Evolutionary conservation across 2,888 invertebrate genomes (phyloP), one percentile per base, ranked within the genome.

Genomic region (Augochlorella aurata): DNA sequence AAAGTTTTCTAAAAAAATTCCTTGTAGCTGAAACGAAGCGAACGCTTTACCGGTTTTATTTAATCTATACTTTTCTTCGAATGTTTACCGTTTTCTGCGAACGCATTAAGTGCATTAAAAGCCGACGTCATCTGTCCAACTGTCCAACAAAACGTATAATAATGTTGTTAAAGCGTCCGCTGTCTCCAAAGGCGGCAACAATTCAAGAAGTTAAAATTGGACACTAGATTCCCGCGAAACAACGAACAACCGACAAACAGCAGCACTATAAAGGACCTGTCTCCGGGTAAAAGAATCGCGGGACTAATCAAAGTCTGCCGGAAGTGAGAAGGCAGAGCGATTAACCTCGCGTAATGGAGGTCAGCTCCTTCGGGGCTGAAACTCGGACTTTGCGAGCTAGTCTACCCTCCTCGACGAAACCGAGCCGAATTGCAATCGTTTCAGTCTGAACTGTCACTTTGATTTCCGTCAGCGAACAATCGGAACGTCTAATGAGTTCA

Each of bases 331-430:
- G 92, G 89, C 89, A 87, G 89, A 90, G 92, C 90, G 93, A 92
- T 93, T 93, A 93, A 93, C 93, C 93, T 90, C 90, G 88, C 91
- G 92, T 92, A 93, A 93, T 93, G 91, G 93, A 91, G 91, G 91
- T 92, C 90, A 91, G 89, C 90, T 92, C 92, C 93, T 91, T 89
- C 89, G 92, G 92, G 92, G 91, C 85, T 81, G 74, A 77, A 87
- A 85, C 88, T 90, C 85, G 90, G 90, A 90, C 91, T 90, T 89
- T 87, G 85, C 89, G 87, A 88, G 89, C 86, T 89, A 88, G 86
- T 86, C 88, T 85, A 83, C 79, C 81, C 81, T 79, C 81, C 82
- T 77, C 77, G 83, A 79, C 80, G 81, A 76, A 83, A 71, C 81
- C 75, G 79, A 79, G 65, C 81, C 74, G 85, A 87, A 83, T 85